Evolutionary conservation across 2,888 invertebrate species (phyloP), one percentile per base, ranked within the genome.

Genomic region (Rhagium mordax): DNA sequence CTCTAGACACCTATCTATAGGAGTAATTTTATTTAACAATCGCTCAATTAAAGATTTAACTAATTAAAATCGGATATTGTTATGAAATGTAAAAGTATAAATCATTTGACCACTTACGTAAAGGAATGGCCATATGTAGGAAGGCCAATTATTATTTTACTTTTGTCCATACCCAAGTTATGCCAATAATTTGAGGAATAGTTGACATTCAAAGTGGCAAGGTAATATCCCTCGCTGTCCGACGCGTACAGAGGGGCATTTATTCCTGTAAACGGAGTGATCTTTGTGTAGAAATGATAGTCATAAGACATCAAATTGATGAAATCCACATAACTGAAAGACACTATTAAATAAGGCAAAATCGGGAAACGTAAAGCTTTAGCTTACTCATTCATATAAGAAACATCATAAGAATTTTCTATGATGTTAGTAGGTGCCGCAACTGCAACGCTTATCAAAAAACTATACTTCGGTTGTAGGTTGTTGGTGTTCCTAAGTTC

Each of bases 261-360:
- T 13, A 96, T 89, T 0, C 95, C 93, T 16, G 97, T 97, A 79
- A 96, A 92, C 0, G 97, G 97, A 1, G 94, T 93, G 74, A 91
- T 91, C 85, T 90, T 90, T 3, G 92, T 91, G 83, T 91, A 97
- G 83, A 92, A 94, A 86, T 97, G 96, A 84, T 92, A 97, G 86
- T 98, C 97, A 84, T 98, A 98, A 0, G 94, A 91, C 97, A 97
- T 97, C n/a, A 98, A 84, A 86, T 96, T 96, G 0, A 96, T 91
- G 88, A 92, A 96, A 86, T 97, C 97, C 0, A 94, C 92, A 84
- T 94, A 90, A 64, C 93, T 93, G 83, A 60, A 20, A 67, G 41
- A 41, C 10, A 41, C n/a, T 1, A 4, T n/a, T n/a, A n/a, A n/a
- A 41, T 41, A n/a, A 41, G n/a, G 4, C 5, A n/a, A 41, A 41